Conservation (phyloP, 1,140 invertebrate genomes). For the Brachionus calyciflorus region DNA sequence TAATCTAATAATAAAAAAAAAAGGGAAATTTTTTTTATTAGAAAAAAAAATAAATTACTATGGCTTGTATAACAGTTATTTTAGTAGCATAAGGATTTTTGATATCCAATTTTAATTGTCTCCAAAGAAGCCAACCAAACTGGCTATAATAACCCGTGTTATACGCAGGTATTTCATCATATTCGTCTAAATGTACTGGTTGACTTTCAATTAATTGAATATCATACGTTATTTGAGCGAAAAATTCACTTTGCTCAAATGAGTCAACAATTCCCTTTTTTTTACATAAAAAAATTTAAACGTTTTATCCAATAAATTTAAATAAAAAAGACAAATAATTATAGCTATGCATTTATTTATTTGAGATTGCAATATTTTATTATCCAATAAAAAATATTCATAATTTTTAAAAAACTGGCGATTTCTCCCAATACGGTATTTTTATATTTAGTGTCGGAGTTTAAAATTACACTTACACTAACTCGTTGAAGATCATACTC, state of each 20-base stretch:
- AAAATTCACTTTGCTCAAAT: not conserved
- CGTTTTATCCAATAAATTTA: too few relatives aligned
- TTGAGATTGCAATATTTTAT: too few relatives aligned
- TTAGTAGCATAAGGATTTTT: not conserved
- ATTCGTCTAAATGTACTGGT: not conserved
- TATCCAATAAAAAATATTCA: too few relatives aligned
- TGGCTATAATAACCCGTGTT: not conserved
- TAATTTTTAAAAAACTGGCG: not conserved
- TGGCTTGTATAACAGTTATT: not conserved
- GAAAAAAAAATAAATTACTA: not conserved
- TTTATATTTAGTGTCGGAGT: too few relatives aligned
- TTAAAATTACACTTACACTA: conserved; percentile 49
- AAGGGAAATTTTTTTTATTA: not conserved
- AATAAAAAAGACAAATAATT: too few relatives aligned
- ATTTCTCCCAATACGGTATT: too few relatives aligned
- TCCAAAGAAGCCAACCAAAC: conserved; percentile 36
- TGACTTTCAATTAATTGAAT: not conserved
- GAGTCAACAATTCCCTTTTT: too few relatives aligned
- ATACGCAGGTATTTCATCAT: not conserved
- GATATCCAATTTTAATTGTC: not conserved
- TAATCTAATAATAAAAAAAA: not conserved
- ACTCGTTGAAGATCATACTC: conserved; percentile 61
- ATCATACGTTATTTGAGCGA: not conserved
- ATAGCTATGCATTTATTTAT: too few relatives aligned
- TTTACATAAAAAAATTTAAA: not conserved